Evolutionary conservation across 2,888 invertebrate species (phyloP).

Genomic region (Lasioglossum villosulum): DNA sequence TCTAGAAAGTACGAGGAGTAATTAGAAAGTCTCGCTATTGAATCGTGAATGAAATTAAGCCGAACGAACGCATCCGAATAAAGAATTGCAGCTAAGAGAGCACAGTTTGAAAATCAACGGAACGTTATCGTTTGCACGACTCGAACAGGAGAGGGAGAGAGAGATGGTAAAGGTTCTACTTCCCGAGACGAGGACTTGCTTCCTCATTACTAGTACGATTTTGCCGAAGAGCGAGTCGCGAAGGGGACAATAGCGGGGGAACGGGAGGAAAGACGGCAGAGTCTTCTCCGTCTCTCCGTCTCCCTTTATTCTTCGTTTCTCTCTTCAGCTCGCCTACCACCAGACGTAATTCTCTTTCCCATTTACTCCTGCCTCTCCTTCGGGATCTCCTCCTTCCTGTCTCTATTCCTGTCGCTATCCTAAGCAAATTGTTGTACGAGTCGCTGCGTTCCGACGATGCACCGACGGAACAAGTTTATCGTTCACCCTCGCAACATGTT

Average conservation of each 20-base stretch:
- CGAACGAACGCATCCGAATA: neutral
- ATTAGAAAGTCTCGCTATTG: neutral
- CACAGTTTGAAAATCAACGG: constrained; percentile 18
- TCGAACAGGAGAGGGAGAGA: neutral
- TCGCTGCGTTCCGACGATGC: constrained; percentile 35
- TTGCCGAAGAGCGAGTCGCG: constrained; percentile 34
- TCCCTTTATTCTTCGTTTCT: constrained; percentile 25
- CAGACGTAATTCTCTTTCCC: constrained; percentile 57
- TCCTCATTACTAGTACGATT: constrained; percentile 57
- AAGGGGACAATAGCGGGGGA: constrained; percentile 25
- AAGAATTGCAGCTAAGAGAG: neutral
- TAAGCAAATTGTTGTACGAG: constrained; percentile 57
- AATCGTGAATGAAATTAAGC: neutral
- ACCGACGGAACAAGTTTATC: constrained; percentile 28
- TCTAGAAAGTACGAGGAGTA: neutral
- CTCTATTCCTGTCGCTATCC: constrained; percentile 49
- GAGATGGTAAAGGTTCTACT: constrained; percentile 31
- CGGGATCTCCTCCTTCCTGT: constrained; percentile 28
- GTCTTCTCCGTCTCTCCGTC: constrained; percentile 15
- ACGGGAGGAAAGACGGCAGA: constrained; percentile 8
- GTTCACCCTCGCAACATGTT: constrained; percentile 24
- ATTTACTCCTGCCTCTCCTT: constrained; percentile 36
- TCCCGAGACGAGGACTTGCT: constrained; percentile 36
- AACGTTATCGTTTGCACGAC: constrained; percentile 4
- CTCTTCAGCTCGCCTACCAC: constrained; percentile 36